Evolutionary conservation across 2,888 invertebrate genomes (phyloP), one percentile per base, ranked within the genome.

Genomic region (Tipula vernalis): DNA sequence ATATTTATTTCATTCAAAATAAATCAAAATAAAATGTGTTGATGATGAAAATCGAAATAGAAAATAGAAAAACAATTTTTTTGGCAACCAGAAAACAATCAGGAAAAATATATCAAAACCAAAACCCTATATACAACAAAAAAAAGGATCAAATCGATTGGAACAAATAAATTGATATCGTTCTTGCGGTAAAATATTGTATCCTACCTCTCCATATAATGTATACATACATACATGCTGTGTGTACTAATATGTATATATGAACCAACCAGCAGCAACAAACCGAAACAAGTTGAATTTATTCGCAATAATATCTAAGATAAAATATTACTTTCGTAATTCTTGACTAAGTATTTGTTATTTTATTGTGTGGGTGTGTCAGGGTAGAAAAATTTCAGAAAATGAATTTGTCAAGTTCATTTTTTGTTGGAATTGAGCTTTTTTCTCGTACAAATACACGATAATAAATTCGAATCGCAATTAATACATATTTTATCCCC

Each of bases 161-260:
- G 71, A 71, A 71, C 71, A 71, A 71, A 71, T 71, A 71, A 71
- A 71, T 71, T 71, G 71, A 71, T 71, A 71, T 71, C 71, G 71
- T 71, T 71, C 28, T 71, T 71, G 71, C 71, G 71, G 28, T 71
- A 71, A 71, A 71, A 71, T 71, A 71, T 10, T 71, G 28, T 71
- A 71, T 71, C 28, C 71, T 57, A n/a, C n/a, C 13, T 51, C 13
- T 51, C 13, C 47, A 12, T 51, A n/a, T 5, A n/a, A 51, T 51
- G 15, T 15, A 51, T 28, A 71, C 28, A 71, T n/a, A 15, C n/a
- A 47, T 47, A 13, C 3, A 47, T 13, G 57, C 0, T 28, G 28
- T 28, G n/a, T n/a, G n/a, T 15, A n/a, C 51, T 5, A 39, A 39
- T 39, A 39, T 3, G 3, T 6, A 39, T 39, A 39, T 39, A 28